Evolutionary conservation across 2,113 vertebrate species (phyloP).

Genomic region (Hippopotamus amphibius): DNA sequence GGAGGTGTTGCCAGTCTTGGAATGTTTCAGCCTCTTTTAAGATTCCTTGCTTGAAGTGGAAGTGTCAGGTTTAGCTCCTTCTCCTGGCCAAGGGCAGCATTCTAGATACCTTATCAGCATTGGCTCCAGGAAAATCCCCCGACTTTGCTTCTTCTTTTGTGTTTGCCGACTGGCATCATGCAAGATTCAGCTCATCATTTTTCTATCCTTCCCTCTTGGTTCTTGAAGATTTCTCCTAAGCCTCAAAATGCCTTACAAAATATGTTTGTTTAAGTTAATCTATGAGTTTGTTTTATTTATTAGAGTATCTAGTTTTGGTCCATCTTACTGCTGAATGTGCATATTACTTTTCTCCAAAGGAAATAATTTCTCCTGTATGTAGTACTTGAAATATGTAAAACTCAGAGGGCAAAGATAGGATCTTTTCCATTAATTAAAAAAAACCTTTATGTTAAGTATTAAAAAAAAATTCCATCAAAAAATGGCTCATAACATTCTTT

Average conservation of each 20-base stretch:
- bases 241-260: not conserved
- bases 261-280: not conserved
- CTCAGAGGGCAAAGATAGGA: not conserved
- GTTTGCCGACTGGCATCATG: not conserved
- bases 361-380: not conserved
- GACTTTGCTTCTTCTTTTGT: not conserved
- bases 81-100: not conserved
- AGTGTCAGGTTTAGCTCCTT: not conserved
- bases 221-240: not conserved
- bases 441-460: not conserved
- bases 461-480: not conserved
- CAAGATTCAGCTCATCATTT: not conserved
- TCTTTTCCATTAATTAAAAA: conserved; percentile 24
- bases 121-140: not conserved
- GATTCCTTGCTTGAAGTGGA: not conserved
- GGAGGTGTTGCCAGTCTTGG: not conserved
- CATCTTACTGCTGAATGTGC: not conserved
- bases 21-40: not conserved
- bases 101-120: not conserved
- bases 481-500: not conserved
- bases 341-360: not conserved
- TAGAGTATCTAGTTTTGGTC: not conserved
- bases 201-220: not conserved
- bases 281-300: not conserved
- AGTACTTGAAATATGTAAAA: not conserved